Conservation (phyloP, 2,888 invertebrate genomes). For the Lithosia quadra region DNA sequence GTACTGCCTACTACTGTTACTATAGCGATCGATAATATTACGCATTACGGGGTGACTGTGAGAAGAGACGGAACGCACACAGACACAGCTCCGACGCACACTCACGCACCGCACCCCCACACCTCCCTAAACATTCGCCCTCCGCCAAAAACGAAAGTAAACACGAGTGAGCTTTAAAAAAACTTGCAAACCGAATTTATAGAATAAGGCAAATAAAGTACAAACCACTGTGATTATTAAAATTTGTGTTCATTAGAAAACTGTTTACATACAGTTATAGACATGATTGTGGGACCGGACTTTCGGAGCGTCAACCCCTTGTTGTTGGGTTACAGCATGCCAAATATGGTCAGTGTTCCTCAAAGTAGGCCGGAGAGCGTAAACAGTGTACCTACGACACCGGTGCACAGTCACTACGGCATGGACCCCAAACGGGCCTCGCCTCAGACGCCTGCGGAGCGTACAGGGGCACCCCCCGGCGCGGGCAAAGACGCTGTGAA, state of each 20-base stretch:
- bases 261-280: conserved; percentile 68
- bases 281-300: conserved; percentile 80
- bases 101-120: conserved; percentile 64
- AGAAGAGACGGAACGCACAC: conserved; percentile 68
- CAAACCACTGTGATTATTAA: conserved; percentile 77
- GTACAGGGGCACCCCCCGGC: conserved; percentile 79
- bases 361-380: conserved; percentile 51
- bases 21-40: conserved; percentile 86
- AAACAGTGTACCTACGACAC: conserved; percentile 81
- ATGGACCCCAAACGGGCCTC: conserved; percentile 63
- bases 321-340: conserved; percentile 74
- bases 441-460: conserved; percentile 77
- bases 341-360: conserved; percentile 59
- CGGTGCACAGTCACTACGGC: conserved; percentile 67
- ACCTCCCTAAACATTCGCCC: conserved; percentile 57
- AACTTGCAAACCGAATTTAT: conserved; percentile 82
- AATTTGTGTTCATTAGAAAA: conserved; percentile 68
- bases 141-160: conserved; percentile 75
- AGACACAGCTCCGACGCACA: conserved; percentile 62
- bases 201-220: conserved; percentile 77
- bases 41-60: conserved; percentile 81
- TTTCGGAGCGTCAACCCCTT: conserved; percentile 75
- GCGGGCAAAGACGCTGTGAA: conserved; percentile 90
- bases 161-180: conserved; percentile 79
- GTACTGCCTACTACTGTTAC: conserved; percentile 72